These are phyloP conservation scores for Blera fallax DNA, from an alignment of 2,888 invertebrate genomes.

Conservation along the genomic window DNA sequence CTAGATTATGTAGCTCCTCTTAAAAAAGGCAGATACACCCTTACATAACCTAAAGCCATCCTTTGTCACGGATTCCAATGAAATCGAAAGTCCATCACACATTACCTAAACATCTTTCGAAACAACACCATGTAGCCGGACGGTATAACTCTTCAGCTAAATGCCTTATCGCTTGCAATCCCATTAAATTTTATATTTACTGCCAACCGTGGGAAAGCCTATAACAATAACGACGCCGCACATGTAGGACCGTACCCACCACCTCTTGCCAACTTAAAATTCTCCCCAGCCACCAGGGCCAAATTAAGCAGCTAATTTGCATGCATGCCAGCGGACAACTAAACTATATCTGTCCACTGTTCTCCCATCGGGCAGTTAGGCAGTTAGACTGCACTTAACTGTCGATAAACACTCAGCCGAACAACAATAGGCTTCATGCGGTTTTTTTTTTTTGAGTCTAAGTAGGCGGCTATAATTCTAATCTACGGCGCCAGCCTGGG, in stretches of 20 bases:
- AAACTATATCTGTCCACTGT: conserved; percentile 51
- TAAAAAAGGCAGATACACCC: too few species aligned
- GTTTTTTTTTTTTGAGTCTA: background rate
- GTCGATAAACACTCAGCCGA: conserved; percentile 57
- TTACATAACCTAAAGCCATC: background rate
- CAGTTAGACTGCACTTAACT: conserved; percentile 52
- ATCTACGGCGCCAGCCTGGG: conserved; percentile 56
- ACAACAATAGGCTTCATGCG: conserved; percentile 47
- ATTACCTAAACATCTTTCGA: background rate
- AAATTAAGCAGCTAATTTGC: conserved; percentile 64
- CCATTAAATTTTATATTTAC: conserved; percentile 52
- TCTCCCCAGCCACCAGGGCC: conserved; percentile 17
- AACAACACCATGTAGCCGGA: conserved; percentile 29
- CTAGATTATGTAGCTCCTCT: too few species aligned
- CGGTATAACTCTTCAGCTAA: conserved; percentile 40
- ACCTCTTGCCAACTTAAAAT: conserved; percentile 51
- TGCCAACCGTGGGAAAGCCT: conserved; percentile 50
- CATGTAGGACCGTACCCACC: background rate
- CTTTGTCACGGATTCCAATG: background rate
- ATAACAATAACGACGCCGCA: conserved; percentile 19
- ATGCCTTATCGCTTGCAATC: conserved; percentile 38
- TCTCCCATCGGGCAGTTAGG: background rate
- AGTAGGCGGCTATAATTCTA: conserved; percentile 64
- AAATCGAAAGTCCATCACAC: background rate
- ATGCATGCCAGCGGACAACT: conserved; percentile 50